These are phyloP conservation scores for Percina caprodes DNA, from an alignment of 2,113 vertebrate species.

Conservation along the genomic window DNA sequence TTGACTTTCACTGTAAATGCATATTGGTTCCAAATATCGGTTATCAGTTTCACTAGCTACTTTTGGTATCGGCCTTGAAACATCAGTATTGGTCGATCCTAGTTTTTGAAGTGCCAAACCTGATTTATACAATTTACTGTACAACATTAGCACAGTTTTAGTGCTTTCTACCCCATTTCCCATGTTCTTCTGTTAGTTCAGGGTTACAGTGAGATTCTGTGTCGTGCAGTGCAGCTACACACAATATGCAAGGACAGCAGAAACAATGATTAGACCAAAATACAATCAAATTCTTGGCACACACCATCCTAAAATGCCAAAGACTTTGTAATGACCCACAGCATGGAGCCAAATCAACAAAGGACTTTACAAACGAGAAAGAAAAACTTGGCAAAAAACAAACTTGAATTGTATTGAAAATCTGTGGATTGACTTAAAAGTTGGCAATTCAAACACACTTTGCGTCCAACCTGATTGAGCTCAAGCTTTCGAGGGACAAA, in stretches of 20 bases:
- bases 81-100: too few relatives aligned
- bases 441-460: constrained; percentile 4
- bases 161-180: too few relatives aligned
- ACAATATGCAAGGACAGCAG: background rate
- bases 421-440: constrained; percentile 17
- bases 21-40: too few relatives aligned
- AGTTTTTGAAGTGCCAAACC: too few relatives aligned
- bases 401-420: constrained; percentile 14
- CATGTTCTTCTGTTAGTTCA: background rate
- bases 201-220: background rate
- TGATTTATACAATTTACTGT: background rate
- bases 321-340: constrained; percentile 10
- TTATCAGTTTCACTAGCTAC: too few relatives aligned
- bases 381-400: constrained; percentile 24
- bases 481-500: background rate
- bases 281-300: constrained; percentile 6
- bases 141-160: background rate
- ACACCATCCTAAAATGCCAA: constrained; percentile 1
- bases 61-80: too few relatives aligned
- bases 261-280: constrained; percentile 7
- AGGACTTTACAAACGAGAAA: background rate
- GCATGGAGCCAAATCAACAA: constrained; percentile 6
- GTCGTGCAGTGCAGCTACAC: background rate
- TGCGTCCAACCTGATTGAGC: background rate
- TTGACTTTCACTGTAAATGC: too few relatives aligned